Evolutionary conservation across 2,888 invertebrate genomes (phyloP).

Genomic region (Cataglyphis altisquamis): DNA sequence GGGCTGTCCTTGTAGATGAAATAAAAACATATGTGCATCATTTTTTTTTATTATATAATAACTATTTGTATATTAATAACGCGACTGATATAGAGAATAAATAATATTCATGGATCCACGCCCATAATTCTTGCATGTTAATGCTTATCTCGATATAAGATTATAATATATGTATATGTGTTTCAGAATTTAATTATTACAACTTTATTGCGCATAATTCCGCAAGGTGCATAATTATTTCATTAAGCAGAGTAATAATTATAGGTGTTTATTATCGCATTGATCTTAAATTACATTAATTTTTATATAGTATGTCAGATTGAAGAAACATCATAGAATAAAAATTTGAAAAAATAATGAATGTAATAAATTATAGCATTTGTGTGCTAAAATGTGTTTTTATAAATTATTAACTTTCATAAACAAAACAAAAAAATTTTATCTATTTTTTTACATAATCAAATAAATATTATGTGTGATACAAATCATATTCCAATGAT

Average conservation of each 20-base stretch:
- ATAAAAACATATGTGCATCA: neutral
- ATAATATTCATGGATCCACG: constrained; percentile 10
- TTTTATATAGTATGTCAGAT: constrained; percentile 8
- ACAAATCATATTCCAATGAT: neutral
- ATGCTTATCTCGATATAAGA: neutral
- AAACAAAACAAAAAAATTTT: neutral
- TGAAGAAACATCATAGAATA: neutral
- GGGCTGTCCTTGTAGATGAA: neutral
- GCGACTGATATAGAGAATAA: neutral
- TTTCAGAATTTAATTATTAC: neutral
- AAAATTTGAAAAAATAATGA: neutral
- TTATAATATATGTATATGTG: neutral
- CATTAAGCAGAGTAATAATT: neutral
- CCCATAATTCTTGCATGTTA: neutral
- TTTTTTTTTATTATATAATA: neutral
- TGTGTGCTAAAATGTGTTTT: neutral
- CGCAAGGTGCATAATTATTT: constrained; percentile 7
- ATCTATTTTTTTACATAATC: neutral
- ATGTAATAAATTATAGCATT: neutral
- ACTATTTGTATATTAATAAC: neutral
- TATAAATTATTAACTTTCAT: constrained; percentile 20
- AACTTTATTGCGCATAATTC: constrained; percentile 7
- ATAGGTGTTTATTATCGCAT: neutral
- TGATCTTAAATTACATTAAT: constrained; percentile 1
- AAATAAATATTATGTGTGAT: neutral